Conservation (phyloP, 2,888 invertebrate genomes). For the Gonocerus acuteangulatus region DNA sequence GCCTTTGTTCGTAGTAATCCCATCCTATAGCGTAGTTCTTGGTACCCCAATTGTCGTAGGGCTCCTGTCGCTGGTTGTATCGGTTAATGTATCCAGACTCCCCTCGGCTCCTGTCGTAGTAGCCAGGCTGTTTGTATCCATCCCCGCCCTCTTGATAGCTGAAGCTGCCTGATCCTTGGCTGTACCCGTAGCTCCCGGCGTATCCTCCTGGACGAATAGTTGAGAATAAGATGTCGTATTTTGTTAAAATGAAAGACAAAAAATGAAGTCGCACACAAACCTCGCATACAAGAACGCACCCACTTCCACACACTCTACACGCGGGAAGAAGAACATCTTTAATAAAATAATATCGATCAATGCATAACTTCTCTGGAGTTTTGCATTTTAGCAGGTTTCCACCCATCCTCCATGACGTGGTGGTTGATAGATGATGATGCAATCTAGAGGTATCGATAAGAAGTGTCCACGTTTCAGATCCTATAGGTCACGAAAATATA, state of each 20-base stretch:
- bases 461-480: too few relatives aligned
- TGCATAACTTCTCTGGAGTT: too few relatives aligned
- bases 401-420: too few relatives aligned
- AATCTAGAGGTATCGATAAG: too few relatives aligned
- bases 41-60: neutral
- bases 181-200: constrained; percentile 15
- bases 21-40: constrained; percentile 17
- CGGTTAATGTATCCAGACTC: constrained; percentile 21
- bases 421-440: too few relatives aligned
- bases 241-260: neutral
- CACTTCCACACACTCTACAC: too few relatives aligned
- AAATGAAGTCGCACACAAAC: too few relatives aligned
- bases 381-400: too few relatives aligned
- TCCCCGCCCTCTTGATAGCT: neutral
- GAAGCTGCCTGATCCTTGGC: neutral
- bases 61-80: neutral
- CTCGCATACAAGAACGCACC: too few relatives aligned
- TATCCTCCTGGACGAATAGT: constrained; percentile 8
- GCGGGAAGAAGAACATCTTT: too few relatives aligned
- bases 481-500: too few relatives aligned
- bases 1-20: constrained; percentile 27
- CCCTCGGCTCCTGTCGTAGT: constrained; percentile 19
- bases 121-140: neutral
- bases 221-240: neutral
- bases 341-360: too few relatives aligned